Evolutionary conservation across 1,140 invertebrate species (phyloP).

Genomic region (Matsumurasca onukii): DNA sequence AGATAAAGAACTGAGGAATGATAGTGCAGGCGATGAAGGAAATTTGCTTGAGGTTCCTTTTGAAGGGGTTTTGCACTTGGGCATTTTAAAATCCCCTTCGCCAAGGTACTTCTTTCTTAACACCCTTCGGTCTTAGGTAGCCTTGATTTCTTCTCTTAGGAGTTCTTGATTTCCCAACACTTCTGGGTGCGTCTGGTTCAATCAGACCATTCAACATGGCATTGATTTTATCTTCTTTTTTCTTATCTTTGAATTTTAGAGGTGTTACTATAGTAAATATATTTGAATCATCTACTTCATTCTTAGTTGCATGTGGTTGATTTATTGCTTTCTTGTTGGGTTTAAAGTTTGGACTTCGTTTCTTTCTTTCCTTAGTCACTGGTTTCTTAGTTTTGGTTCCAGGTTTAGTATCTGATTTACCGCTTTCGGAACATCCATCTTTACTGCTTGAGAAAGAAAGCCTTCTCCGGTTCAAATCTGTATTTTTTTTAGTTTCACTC

Average conservation of each 20-base stretch:
- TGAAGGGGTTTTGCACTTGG: background rate
- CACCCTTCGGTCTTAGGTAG: background rate
- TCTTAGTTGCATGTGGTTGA: no score
- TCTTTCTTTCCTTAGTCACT: background rate
- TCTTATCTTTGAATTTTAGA: slow-evolving; percentile 8
- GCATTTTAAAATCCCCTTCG: background rate
- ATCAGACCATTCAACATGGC: background rate
- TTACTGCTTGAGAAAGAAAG: slow-evolving; percentile 8
- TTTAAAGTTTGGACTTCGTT: background rate
- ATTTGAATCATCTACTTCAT: background rate
- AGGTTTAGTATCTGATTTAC: slow-evolving; percentile 17
- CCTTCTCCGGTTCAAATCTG: background rate
- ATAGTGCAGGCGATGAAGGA: slow-evolving; percentile 14
- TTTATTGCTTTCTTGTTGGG: slow-evolving; percentile 7
- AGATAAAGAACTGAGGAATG: slow-evolving; percentile 33
- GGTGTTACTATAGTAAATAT: background rate
- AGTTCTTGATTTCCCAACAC: slow-evolving; percentile 14
- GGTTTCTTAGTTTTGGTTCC: slow-evolving; percentile 9
- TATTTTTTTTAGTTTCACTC: background rate
- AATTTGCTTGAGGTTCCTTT: slow-evolving; percentile 1
- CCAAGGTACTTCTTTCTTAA: background rate
- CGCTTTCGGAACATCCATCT: slow-evolving; percentile 11
- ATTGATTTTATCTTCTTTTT: background rate
- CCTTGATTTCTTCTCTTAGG: slow-evolving; percentile 1
- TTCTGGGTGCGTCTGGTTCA: background rate